A percentile compares a stretch with the other conserved stretches of the same genome.
These are phyloP conservation scores for Enteromius paludinosus DNA, from an alignment of 2,797 vertebrate genomes.

Conservation along the genomic window DNA sequence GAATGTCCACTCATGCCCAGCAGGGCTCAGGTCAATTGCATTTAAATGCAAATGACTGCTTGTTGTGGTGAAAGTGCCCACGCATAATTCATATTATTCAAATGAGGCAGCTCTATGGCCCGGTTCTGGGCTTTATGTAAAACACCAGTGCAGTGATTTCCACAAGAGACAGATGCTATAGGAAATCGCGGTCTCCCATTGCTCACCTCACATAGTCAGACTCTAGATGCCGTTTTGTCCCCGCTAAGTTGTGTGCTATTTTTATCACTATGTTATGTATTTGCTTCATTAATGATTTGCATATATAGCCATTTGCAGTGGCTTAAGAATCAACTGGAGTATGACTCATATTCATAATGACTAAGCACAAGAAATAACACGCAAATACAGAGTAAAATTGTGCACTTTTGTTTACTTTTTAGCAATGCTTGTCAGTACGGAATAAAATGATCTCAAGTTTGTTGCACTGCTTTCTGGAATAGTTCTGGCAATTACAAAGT, in stretches of 20 bases:
- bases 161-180: constrained; percentile 19
- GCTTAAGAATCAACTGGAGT: background rate
- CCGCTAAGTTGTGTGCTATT: background rate
- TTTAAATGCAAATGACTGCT: constrained; percentile 62
- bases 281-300: background rate
- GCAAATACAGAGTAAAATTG: background rate
- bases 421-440: background rate
- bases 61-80: constrained; percentile 55
- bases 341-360: background rate
- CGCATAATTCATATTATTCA: constrained; percentile 58
- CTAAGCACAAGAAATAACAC: background rate
- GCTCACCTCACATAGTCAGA: background rate
- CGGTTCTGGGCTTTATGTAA: constrained; percentile 45
- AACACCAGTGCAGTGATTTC: constrained; percentile 49
- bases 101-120: constrained; percentile 44
- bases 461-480: background rate
- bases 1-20: constrained; percentile 55
- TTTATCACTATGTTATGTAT: background rate
- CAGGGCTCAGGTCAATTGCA: constrained; percentile 51
- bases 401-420: background rate
- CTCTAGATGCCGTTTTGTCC: background rate
- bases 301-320: background rate
- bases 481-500: background rate
- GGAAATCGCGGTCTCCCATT: constrained; percentile 9
- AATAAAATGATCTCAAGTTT: background rate